Conservation (phyloP, 2,797 vertebrate species). For the Vespertilio murinus region DNA sequence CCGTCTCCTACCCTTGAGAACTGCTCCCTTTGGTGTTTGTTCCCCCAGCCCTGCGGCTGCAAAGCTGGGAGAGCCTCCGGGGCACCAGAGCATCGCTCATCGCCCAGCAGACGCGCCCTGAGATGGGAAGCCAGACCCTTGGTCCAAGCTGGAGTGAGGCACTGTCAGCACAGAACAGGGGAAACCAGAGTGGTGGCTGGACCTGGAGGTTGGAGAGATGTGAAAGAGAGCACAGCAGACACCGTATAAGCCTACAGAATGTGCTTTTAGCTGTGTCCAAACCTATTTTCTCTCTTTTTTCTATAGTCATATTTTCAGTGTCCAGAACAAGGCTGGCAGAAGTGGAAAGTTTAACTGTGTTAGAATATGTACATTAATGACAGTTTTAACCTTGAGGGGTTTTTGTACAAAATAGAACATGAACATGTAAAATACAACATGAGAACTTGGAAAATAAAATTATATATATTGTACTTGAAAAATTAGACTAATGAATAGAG, state of each 20-base stretch:
- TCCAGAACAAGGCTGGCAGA: not conserved
- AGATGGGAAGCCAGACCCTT: not conserved
- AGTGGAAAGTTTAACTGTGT: not conserved
- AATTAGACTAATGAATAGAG: not conserved
- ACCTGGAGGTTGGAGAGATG: not conserved
- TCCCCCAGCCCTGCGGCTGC: not conserved
- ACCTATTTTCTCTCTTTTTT: not conserved
- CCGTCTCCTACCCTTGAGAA: not conserved
- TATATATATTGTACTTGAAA: not conserved
- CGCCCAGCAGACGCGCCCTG: not conserved
- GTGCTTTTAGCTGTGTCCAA: not conserved
- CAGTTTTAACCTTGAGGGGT: not conserved
- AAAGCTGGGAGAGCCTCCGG: not conserved
- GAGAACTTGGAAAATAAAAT: slow-evolving; percentile 35
- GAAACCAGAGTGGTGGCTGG: not conserved
- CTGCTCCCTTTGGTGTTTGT: not conserved
- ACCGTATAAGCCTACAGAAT: not conserved
- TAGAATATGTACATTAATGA: not conserved
- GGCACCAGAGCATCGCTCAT: not conserved
- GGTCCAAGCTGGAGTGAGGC: not conserved
- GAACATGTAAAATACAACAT: not conserved
- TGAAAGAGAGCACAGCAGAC: not conserved
- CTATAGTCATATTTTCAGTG: not conserved
- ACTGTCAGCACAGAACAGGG: not conserved
- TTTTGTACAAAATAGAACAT: not conserved